Evolutionary conservation across 2,888 invertebrate species (phyloP).

Genomic region (Linyphia triangularis): DNA sequence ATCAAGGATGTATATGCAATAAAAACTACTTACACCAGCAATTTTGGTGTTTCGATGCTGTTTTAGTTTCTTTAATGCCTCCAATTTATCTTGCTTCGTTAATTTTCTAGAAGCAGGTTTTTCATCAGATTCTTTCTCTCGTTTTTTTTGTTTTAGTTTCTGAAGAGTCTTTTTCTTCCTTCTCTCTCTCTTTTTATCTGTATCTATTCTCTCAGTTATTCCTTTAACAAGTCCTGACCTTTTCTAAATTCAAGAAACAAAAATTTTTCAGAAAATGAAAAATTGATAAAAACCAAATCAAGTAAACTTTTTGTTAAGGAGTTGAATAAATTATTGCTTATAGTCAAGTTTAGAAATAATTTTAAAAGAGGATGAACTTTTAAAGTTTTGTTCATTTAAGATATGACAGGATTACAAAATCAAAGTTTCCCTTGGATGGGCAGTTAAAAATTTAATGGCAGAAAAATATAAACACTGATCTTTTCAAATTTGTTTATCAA

Average conservation of each 20-base stretch:
- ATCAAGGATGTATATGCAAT: no score
- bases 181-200: constrained; percentile 93
- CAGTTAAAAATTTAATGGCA: no score
- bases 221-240: constrained; percentile 83
- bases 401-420: no score
- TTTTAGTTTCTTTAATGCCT: constrained; percentile 79
- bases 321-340: no score
- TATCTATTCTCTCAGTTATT: constrained; percentile 88
- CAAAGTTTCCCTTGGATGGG: no score
- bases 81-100: constrained; percentile 50
- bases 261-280: neutral
- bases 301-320: no score
- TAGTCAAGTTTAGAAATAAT: no score
- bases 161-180: constrained; percentile 88
- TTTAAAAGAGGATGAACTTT: no score
- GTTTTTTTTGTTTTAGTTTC: constrained; percentile 79
- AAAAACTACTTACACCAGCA: constrained; percentile 82
- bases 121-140: constrained; percentile 78
- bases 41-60: constrained; percentile 82
- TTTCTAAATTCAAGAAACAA: constrained; percentile 77
- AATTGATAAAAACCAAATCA: neutral
- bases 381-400: no score
- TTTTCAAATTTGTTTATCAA: no score
- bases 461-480: no score
- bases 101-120: constrained; percentile 30